Base-by-base conservation (phyloP, 2,113 vertebrate species). In the Potamarius usumacintae region DNA sequence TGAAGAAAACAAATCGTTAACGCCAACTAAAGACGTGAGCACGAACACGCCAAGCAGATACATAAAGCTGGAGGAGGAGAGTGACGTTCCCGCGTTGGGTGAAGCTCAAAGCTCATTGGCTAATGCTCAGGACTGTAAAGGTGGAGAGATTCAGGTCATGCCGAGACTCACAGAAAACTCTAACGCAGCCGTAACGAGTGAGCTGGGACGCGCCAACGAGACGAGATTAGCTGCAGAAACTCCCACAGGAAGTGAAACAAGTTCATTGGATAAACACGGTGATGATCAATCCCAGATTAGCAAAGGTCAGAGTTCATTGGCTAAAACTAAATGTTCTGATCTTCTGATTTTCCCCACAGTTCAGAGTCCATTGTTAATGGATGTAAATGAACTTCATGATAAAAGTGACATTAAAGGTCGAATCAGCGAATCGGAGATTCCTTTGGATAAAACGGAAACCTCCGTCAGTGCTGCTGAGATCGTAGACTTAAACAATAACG, bases 81-180 rank as follows among this genome's bases (percentile, higher is more conserved):
- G 53, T 7, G n/a, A 4, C 30, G 0, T 15, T 4, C 25, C 50
- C 0, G 2, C 11, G 50, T 12, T 0, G 1, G 20, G 9, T 11
- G 72, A 76, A 50, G 72, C 18, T 52, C 72, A 52, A 20, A 50
- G 71, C 42, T 50, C 42, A 7, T 11, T 10, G 8, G 71, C 42
- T 50, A 74, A 50, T 12, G 18, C 42, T 50, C 17, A 18, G 4
- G 15, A 42, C 1, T 18, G 15, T 72, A 8, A 17, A 8, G 69
- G 7, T 34, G 69, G 8, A 76, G 72, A 52, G 8, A 18, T 7
- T 71, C 27, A 1, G 65, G 15, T 14, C 5, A 15, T 27, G 11
- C 10, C 11, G n/a, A 30, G 4, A n/a, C 65, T 69, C 65, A 15
- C 10, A 15, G 65, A 69, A 69, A 69, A 5, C 12, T 30, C 11